These are phyloP conservation scores for Petrocephalus zakoni DNA, from an alignment of 2,113 vertebrate genomes.

Conservation along the genomic window DNA sequence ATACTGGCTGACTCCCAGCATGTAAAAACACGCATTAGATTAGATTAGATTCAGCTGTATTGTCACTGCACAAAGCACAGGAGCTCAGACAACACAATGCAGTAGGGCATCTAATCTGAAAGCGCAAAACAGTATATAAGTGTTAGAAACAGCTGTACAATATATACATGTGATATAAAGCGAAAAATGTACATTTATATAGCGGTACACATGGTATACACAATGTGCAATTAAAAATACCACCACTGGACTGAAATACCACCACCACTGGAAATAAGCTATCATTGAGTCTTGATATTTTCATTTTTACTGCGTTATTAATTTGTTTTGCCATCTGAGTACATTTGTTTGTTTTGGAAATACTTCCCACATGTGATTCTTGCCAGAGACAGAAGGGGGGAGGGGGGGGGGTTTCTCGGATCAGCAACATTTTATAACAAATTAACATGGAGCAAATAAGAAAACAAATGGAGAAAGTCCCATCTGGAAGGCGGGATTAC, in stretches of 20 bases:
- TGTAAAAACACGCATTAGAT: background rate
- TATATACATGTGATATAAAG: background rate
- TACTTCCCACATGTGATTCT: background rate
- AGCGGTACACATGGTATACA: background rate
- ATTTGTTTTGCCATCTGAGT: background rate
- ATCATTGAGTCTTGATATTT: background rate
- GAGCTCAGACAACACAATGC: background rate
- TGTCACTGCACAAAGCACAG: background rate
- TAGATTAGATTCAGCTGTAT: background rate
- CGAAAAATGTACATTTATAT: background rate
- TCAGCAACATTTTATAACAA: background rate
- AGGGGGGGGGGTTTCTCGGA: background rate
- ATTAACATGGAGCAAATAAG: slow-evolving; percentile 5
- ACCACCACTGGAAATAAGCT: background rate
- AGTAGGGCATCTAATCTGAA: background rate
- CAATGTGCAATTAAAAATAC: background rate
- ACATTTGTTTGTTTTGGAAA: background rate
- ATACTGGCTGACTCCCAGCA: background rate
- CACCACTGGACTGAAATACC: background rate
- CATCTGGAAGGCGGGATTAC: background rate
- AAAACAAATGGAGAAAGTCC: background rate
- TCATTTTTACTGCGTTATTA: background rate
- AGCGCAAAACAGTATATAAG: background rate
- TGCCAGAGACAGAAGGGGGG: background rate
- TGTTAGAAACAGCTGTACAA: background rate